phyloP scores from a whole-genome alignment of 2,113 vertebrate genomes.

The Gallinago jamesoni region DNA sequence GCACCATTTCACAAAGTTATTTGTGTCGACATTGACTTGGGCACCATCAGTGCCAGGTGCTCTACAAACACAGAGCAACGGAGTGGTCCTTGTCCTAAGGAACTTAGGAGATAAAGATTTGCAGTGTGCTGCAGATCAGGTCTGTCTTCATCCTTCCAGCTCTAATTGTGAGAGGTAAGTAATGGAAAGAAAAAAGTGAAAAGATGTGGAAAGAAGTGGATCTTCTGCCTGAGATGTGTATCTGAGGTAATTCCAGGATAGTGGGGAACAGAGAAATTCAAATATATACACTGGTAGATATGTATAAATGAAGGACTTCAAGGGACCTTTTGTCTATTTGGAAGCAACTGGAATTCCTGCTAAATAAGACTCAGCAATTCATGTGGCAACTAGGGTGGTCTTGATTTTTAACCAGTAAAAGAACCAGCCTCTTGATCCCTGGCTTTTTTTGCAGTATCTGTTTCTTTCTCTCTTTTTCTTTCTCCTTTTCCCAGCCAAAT shows the following conservation, averaged over 20 bases:
- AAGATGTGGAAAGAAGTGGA: background rate
- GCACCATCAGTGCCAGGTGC: background rate
- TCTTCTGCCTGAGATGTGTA: background rate
- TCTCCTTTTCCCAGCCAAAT: constrained; percentile 43
- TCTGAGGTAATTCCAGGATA: background rate
- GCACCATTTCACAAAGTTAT: background rate
- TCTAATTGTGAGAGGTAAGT: background rate
- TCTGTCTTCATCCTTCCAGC: background rate
- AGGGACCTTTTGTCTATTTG: background rate
- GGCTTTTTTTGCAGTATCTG: background rate
- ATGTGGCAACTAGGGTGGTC: constrained; percentile 51
- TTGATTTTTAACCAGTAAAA: constrained; percentile 16
- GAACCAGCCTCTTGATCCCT: background rate
- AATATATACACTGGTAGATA: background rate
- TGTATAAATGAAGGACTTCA: background rate
- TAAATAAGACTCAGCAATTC: background rate
- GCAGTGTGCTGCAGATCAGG: background rate
- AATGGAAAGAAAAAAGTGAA: background rate
- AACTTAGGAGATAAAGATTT: background rate
- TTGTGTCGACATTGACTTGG: background rate
- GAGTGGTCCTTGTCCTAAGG: background rate
- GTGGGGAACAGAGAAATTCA: background rate
- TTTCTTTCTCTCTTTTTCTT: background rate
- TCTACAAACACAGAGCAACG: background rate
- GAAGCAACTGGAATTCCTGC: background rate